Evolutionary conservation across 2,113 vertebrate genomes (phyloP).

Genomic region (Malurus cyaneus): DNA sequence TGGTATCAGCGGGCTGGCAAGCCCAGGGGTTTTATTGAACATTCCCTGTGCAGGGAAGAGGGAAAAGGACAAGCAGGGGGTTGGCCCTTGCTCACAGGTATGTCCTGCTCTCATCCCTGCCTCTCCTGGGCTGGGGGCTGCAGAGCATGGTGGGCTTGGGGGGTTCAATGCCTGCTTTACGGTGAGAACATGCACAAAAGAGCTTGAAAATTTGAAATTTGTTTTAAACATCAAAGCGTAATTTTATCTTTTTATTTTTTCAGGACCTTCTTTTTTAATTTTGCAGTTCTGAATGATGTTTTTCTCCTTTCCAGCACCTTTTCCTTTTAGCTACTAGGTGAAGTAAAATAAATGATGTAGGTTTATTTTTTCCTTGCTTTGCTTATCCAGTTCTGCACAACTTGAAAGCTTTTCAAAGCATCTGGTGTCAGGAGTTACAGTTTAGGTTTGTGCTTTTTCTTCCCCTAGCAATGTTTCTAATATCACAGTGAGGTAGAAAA

Average conservation of each 20-base stretch:
- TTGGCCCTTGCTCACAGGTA: not conserved
- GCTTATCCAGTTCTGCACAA: conserved; percentile 32
- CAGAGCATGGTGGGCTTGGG: fast-evolving
- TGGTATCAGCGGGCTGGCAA: not conserved
- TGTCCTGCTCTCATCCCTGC: not conserved
- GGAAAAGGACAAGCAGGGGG: not conserved
- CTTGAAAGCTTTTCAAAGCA: conserved; percentile 61
- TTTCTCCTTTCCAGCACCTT: conserved; percentile 6
- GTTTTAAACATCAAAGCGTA: not conserved
- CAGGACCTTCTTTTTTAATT: conserved; percentile 30
- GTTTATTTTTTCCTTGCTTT: conserved; percentile 51
- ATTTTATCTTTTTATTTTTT: conserved; percentile 49
- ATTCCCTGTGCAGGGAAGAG: not conserved
- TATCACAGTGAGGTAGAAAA: conserved; percentile 9
- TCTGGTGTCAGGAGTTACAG: conserved; percentile 24
- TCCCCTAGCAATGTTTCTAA: conserved; percentile 31
- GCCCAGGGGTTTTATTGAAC: not conserved
- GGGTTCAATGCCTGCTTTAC: fast-evolving
- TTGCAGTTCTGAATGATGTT: conserved; percentile 12
- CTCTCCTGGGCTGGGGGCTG: not conserved
- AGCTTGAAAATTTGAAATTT: not conserved
- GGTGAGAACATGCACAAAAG: not conserved
- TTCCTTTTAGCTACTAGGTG: conserved; percentile 26
- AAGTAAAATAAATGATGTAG: conserved; percentile 48
- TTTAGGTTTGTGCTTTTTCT: conserved; percentile 13